Conservation (phyloP, 2,113 vertebrate genomes). For the Varanus salvator region DNA sequence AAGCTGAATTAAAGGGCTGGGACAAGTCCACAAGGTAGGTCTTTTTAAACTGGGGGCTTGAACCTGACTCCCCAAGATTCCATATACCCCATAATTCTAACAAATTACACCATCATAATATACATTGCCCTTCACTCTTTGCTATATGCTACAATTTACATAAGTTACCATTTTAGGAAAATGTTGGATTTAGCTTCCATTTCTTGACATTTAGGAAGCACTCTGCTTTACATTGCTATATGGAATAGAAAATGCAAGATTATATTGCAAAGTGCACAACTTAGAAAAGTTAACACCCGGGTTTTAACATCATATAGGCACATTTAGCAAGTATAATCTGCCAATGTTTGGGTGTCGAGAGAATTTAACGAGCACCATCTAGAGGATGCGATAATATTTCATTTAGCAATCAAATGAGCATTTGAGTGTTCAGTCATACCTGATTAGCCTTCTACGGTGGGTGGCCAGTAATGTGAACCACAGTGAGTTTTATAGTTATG, state of each 20-base stretch:
- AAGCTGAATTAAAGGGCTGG: no score
- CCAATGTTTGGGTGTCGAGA: slow-evolving; percentile 5
- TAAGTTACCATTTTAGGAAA: background rate
- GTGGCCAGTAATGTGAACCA: background rate
- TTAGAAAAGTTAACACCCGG: slow-evolving; percentile 15
- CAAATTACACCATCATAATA: background rate
- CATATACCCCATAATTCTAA: background rate
- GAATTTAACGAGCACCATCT: slow-evolving; percentile 44
- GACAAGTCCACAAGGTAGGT: no score
- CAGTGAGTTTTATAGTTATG: slow-evolving; percentile 27
- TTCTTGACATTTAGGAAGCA: background rate
- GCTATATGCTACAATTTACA: background rate
- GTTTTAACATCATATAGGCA: slow-evolving; percentile 12
- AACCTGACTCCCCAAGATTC: background rate
- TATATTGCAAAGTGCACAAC: background rate
- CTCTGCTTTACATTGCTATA: background rate
- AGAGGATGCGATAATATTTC: slow-evolving; percentile 27
- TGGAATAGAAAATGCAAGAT: background rate
- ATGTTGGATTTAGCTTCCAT: background rate
- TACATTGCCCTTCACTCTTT: no score
- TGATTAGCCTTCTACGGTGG: slow-evolving; percentile 29
- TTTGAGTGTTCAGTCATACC: slow-evolving; percentile 24
- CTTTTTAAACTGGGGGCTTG: background rate
- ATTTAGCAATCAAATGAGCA: slow-evolving; percentile 31
- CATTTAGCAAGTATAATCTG: slow-evolving; percentile 8